Percentiles rank a stretch among this genome's conserved stretches.
phyloP scores from a whole-genome alignment of 2,797 vertebrate genomes.

The Micrastur ruficollis region DNA sequence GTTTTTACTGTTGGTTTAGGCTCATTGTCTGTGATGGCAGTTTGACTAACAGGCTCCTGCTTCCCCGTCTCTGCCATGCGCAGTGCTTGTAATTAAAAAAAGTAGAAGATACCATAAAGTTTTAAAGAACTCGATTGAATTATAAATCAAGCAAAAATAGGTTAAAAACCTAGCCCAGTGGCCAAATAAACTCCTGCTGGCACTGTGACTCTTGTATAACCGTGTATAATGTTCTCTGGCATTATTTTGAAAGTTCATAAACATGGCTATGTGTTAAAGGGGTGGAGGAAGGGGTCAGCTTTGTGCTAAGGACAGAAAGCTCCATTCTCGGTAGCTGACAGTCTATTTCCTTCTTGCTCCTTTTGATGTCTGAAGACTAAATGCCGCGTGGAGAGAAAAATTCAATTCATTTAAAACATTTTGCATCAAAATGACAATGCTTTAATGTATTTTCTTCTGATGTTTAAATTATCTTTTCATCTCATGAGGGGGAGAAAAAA shows the following conservation, averaged over 20 bases:
- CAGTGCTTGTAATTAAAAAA: slow-evolving; percentile 36
- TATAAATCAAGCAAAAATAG: neutral
- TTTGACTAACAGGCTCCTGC: slow-evolving; percentile 70
- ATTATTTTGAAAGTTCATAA: neutral
- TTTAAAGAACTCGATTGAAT: neutral
- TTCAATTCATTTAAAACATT: slow-evolving; percentile 49
- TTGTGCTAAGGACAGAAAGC: slow-evolving; percentile 5
- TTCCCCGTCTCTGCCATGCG: neutral
- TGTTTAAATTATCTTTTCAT: slow-evolving; percentile 61
- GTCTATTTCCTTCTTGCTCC: slow-evolving; percentile 13
- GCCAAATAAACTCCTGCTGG: neutral
- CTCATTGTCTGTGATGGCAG: slow-evolving; percentile 43
- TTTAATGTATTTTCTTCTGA: slow-evolving; percentile 66
- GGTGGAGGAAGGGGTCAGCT: slow-evolving; percentile 10
- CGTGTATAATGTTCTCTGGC: neutral
- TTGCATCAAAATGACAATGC: slow-evolving; percentile 57
- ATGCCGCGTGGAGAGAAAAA: slow-evolving; percentile 43
- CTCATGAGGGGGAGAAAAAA: neutral
- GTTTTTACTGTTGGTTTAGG: slow-evolving; percentile 50
- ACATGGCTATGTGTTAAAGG: neutral
- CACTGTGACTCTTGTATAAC: neutral
- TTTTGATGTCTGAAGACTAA: slow-evolving; percentile 54
- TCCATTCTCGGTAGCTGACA: slow-evolving; percentile 12
- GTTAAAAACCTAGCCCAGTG: neutral
- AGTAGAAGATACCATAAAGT: neutral